A percentile compares a stretch with the other conserved stretches of the same genome.
Conservation (phyloP, 2,113 vertebrate species). For the Platichthys stellatus region DNA sequence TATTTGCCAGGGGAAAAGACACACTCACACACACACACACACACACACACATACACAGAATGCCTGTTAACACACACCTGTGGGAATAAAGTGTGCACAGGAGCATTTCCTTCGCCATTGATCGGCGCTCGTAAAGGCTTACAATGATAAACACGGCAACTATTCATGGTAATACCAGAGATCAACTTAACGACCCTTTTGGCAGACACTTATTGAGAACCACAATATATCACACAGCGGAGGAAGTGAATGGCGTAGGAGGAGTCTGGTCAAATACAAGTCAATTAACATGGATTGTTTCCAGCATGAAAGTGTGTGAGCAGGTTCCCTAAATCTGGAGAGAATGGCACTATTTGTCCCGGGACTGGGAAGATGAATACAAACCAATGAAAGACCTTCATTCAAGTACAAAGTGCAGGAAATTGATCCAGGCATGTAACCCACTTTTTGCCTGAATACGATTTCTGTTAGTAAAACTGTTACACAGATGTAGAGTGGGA, state of each 20-base stretch:
- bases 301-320: conserved; percentile 10
- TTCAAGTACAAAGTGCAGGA: not conserved
- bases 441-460: not conserved
- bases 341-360: not conserved
- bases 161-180: conserved; percentile 53
- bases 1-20: conserved; percentile 44
- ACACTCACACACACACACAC: conserved; percentile 17
- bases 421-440: not conserved
- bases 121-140: conserved; percentile 60
- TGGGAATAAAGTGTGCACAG: conserved; percentile 50
- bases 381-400: not conserved
- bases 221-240: conserved; percentile 39
- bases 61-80: conserved; percentile 41
- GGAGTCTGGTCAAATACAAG: conserved; percentile 36
- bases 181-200: conserved; percentile 53
- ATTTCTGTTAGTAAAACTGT: not conserved
- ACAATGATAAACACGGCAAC: conserved; percentile 62
- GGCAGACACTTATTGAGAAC: conserved; percentile 43
- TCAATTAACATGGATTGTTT: conserved; percentile 40
- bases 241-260: conserved; percentile 4
- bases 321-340: not conserved
- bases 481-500: not conserved
- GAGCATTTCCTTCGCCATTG: conserved; percentile 57
- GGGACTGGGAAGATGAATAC: conserved; percentile 4
- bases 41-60: conserved; percentile 25